Conservation (phyloP, 2,113 vertebrate species). For the Tricholaema leucomelas region DNA sequence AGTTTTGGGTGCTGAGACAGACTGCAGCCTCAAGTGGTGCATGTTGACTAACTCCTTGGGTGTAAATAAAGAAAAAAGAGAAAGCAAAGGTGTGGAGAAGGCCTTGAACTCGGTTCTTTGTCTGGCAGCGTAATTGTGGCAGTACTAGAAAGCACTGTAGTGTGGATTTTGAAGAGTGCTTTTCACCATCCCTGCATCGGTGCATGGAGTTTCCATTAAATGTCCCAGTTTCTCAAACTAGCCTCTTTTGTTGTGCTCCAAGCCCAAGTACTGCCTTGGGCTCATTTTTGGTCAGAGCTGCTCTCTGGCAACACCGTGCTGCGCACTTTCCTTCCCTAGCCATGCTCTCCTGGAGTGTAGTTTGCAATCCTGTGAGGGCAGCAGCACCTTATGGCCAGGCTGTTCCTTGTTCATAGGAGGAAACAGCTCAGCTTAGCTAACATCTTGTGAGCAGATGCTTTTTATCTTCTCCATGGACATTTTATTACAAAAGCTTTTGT, state of each 20-base stretch:
- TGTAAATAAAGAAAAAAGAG: background rate
- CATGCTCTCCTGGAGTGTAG: background rate
- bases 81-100: background rate
- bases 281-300: background rate
- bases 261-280: background rate
- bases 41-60: background rate
- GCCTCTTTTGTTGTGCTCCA: background rate
- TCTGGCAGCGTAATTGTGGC: conserved; percentile 9
- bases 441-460: accelerated
- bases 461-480: accelerated
- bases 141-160: background rate
- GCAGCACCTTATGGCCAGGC: background rate
- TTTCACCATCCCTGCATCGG: background rate
- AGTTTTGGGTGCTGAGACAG: background rate
- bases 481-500: background rate
- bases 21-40: background rate
- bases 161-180: background rate
- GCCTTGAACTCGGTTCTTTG: background rate
- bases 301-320: accelerated
- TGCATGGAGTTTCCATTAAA: background rate
- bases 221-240: background rate
- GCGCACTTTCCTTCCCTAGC: accelerated
- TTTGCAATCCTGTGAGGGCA: accelerated
- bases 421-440: background rate
- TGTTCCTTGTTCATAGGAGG: accelerated